Evolutionary conservation across 2,113 vertebrate genomes (phyloP).

Genomic region (Neolamprologus kungweensis): DNA sequence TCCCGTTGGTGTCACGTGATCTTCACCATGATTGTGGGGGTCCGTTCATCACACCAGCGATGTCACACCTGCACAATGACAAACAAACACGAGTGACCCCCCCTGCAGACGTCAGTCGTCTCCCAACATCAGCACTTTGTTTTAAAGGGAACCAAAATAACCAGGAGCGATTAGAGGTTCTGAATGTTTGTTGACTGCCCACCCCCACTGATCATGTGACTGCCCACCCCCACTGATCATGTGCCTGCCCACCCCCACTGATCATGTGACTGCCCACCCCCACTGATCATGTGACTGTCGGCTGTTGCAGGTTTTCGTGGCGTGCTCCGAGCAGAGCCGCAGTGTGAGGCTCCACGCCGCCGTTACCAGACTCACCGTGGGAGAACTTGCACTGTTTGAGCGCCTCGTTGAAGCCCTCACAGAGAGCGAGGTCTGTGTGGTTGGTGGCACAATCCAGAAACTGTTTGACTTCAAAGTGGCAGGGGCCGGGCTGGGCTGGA

Average conservation of each 20-base stretch:
- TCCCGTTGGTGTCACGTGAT: not conserved
- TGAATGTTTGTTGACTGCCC: not conserved
- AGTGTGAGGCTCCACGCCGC: too few relatives aligned
- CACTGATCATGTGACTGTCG: not conserved
- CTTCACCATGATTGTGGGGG: not conserved
- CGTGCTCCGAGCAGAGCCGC: not conserved
- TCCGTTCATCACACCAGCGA: slow-evolving; percentile 54
- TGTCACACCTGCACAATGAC: slow-evolving; percentile 45
- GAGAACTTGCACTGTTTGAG: slow-evolving; percentile 90
- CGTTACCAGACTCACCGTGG: slow-evolving; percentile 61
- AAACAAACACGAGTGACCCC: not conserved
- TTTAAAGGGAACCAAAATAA: not conserved
- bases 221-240: too few relatives aligned
- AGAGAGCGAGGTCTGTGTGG: slow-evolving; percentile 82
- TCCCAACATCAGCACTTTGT: not conserved
- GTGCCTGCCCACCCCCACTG: too few relatives aligned
- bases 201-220: not conserved
- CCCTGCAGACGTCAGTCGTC: not conserved
- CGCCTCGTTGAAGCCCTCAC: slow-evolving; percentile 90
- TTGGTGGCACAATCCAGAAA: slow-evolving; percentile 88
- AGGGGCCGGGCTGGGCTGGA: slow-evolving; percentile 70
- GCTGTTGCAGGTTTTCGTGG: not conserved
- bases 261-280: not conserved
- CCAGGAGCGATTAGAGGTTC: not conserved
- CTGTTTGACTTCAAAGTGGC: slow-evolving; percentile 87